A percentile compares a stretch with the other conserved stretches of the same genome.
phyloP scores from a whole-genome alignment of 1,140 invertebrate species.

The Drosophila paulistorum region DNA sequence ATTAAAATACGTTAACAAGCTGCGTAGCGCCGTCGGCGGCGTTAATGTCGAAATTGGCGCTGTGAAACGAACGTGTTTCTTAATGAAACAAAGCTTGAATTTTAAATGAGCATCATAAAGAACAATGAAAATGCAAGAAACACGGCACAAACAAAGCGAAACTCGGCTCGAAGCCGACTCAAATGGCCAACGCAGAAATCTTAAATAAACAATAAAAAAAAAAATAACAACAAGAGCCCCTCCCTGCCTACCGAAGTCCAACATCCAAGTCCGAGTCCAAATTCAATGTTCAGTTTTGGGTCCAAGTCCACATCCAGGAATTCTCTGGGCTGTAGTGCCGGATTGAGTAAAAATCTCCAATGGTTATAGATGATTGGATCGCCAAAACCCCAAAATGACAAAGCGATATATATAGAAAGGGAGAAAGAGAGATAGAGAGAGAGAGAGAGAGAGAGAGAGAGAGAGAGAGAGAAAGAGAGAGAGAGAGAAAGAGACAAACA shows the following conservation, averaged over 20 bases:
- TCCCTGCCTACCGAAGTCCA: no score
- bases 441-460: neutral
- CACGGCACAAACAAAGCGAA: slow-evolving; percentile 59
- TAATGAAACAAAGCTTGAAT: slow-evolving; percentile 81
- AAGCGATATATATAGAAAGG: neutral
- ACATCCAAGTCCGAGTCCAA: slow-evolving; percentile 18
- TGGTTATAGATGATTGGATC: slow-evolving; percentile 42
- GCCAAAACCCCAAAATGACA: neutral
- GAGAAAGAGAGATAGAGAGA: neutral
- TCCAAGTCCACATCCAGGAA: slow-evolving; percentile 12
- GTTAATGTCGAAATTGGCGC: slow-evolving; percentile 78
- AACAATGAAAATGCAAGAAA: slow-evolving; percentile 76
- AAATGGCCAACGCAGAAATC: slow-evolving; percentile 60
- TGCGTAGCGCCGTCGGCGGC: slow-evolving; percentile 77
- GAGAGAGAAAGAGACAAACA: no score
- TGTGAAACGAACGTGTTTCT: slow-evolving; percentile 73
- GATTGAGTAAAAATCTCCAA: slow-evolving; percentile 30
- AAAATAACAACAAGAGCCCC: neutral
- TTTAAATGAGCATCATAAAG: slow-evolving; percentile 80
- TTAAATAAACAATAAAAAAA: slow-evolving; percentile 74
- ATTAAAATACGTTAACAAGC: slow-evolving; percentile 79
- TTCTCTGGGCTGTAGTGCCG: neutral
- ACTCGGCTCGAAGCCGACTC: slow-evolving; percentile 45
- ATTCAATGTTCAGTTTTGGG: neutral
- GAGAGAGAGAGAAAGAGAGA: neutral